phyloP scores from a whole-genome alignment of 2,797 vertebrate genomes.

The Nannoperca obscura region DNA sequence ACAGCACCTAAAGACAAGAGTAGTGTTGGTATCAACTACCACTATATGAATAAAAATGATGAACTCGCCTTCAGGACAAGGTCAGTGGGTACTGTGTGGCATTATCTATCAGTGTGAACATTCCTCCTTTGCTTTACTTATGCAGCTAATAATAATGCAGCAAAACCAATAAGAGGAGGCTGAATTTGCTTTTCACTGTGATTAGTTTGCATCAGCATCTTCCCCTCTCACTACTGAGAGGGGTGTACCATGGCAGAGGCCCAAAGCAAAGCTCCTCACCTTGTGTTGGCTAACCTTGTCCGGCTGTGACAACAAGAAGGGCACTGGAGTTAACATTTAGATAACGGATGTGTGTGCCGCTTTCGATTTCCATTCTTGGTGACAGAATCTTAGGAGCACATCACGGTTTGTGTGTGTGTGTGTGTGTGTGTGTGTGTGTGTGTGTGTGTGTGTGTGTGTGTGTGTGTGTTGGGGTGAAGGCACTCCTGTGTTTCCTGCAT shows the following conservation, averaged over 20 bases:
- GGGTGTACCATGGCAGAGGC: conserved; percentile 59
- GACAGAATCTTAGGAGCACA: conserved; percentile 80
- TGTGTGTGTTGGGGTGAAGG: conserved; percentile 8
- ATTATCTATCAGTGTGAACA: background rate
- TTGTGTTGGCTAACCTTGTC: conserved; percentile 77
- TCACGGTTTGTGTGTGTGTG: conserved; percentile 55
- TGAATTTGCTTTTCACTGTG: background rate
- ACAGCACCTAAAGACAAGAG: background rate
- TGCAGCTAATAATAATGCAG: background rate
- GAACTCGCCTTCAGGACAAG: background rate
- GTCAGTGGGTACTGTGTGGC: background rate
- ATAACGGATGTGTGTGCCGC: conserved; percentile 85
- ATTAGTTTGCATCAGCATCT: conserved; percentile 5
- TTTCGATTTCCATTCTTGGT: conserved; percentile 84
- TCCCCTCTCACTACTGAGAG: conserved; percentile 19
- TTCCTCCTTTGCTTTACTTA: background rate
- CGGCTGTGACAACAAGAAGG: conserved; percentile 84
- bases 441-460: conserved; percentile 38
- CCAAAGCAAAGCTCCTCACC: conserved; percentile 74
- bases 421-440: conserved; percentile 34
- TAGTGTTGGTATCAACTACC: background rate
- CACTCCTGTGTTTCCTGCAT: conserved; percentile 68
- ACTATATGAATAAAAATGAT: background rate
- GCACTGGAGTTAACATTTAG: conserved; percentile 88
- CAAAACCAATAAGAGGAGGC: background rate